phyloP scores from a whole-genome alignment of 2,888 invertebrate species.

The Xestia ashworthii region DNA sequence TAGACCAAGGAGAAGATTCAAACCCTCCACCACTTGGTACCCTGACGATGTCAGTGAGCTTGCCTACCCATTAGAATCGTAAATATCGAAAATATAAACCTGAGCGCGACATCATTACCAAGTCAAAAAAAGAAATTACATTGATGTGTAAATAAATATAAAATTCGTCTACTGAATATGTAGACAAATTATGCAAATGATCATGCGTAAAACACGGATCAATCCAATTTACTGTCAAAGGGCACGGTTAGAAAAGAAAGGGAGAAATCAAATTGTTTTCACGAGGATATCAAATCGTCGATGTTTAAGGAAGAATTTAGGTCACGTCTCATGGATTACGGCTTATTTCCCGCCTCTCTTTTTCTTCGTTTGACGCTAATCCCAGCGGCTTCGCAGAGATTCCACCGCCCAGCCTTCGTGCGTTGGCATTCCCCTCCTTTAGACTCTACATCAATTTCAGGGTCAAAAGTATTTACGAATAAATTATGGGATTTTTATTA shows the following conservation, averaged over 20 bases:
- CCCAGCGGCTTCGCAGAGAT: slow-evolving; percentile 85
- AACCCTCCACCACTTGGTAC: not conserved
- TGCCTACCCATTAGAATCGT: not conserved
- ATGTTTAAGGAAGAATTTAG: slow-evolving; percentile 88
- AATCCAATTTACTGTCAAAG: slow-evolving; percentile 79
- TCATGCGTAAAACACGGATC: slow-evolving; percentile 77
- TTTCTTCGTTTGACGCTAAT: slow-evolving; percentile 90
- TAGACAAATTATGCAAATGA: slow-evolving; percentile 69
- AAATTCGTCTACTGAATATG: slow-evolving; percentile 52
- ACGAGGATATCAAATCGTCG: slow-evolving; percentile 87
- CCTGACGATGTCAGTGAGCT: not conserved
- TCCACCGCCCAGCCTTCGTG: slow-evolving; percentile 76
- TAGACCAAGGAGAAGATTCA: not conserved
- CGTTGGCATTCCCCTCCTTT: slow-evolving; percentile 68
- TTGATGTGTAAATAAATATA: slow-evolving; percentile 49
- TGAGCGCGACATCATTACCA: slow-evolving; percentile 1
- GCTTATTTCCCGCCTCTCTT: slow-evolving; percentile 89
- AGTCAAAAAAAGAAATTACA: slow-evolving; percentile 36
- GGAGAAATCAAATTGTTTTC: slow-evolving; percentile 88
- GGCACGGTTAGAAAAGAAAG: slow-evolving; percentile 77
- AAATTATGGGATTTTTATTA: slow-evolving; percentile 56
- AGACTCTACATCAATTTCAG: slow-evolving; percentile 74
- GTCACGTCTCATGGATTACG: slow-evolving; percentile 90
- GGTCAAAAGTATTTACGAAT: slow-evolving; percentile 72
- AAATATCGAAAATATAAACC: slow-evolving; percentile 30